Percentiles rank a stretch among this genome's conserved stretches.
These are phyloP conservation scores for Gnatocerus cornutus DNA, from an alignment of 2,888 invertebrate genomes.

Conservation along the genomic window DNA sequence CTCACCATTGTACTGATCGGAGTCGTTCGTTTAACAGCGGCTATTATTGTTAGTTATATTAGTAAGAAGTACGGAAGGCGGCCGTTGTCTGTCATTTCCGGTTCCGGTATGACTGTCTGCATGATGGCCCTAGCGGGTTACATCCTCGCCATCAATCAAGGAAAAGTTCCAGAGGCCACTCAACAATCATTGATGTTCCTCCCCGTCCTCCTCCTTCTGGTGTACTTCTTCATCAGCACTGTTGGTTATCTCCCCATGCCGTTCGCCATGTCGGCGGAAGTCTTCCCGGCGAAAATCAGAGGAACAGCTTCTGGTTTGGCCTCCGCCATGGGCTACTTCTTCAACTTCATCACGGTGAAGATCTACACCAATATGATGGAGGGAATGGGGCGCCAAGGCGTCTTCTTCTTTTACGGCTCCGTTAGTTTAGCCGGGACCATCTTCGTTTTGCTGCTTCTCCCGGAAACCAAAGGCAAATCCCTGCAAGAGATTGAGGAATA, in stretches of 20 bases:
- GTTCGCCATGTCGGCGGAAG: conserved; percentile 75
- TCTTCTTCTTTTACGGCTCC: conserved; percentile 72
- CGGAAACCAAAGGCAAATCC: conserved; percentile 74
- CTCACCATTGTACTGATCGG: conserved; percentile 73
- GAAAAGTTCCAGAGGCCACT: conserved; percentile 57
- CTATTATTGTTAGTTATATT: conserved; percentile 69
- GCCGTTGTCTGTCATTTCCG: conserved; percentile 75
- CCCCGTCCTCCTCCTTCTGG: conserved; percentile 70
- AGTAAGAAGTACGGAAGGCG: conserved; percentile 75
- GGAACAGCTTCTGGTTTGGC: conserved; percentile 73
- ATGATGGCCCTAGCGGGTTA: conserved; percentile 73
- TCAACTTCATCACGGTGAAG: conserved; percentile 74
- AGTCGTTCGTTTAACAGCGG: conserved; percentile 70
- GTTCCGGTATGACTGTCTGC: conserved; percentile 73
- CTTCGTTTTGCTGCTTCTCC: conserved; percentile 71
- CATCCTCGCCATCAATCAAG: conserved; percentile 63
- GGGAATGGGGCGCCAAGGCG: conserved; percentile 69
- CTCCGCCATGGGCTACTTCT: conserved; percentile 71
- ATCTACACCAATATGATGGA: conserved; percentile 71
- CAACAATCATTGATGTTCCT: conserved; percentile 63
- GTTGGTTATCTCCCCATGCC: conserved; percentile 75
- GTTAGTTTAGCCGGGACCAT: conserved; percentile 72
- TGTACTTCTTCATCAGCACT: conserved; percentile 73
- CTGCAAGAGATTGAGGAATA: conserved; percentile 72
- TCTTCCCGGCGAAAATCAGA: conserved; percentile 73